Percentiles rank a stretch among this genome's conserved stretches.
phyloP scores from a whole-genome alignment of 2,888 invertebrate genomes.

The Gandaritis pyraliata region DNA sequence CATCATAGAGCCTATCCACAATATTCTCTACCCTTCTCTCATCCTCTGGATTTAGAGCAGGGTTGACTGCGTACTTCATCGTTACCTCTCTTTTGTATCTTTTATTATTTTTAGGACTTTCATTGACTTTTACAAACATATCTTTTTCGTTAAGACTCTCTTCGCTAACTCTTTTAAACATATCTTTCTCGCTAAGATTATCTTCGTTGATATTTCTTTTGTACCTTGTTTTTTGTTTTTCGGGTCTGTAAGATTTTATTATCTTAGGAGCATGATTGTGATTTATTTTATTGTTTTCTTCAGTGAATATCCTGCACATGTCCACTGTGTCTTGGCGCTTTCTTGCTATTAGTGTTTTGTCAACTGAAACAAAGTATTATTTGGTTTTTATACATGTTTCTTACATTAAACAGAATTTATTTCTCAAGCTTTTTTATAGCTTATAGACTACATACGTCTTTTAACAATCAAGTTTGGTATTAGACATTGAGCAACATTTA shows the following conservation, averaged over 20 bases:
- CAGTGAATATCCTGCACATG: slow-evolving; percentile 69
- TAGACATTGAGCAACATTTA: slow-evolving; percentile 51
- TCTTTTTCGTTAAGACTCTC: background rate
- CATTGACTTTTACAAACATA: background rate
- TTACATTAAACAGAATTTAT: background rate
- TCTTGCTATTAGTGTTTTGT: slow-evolving; percentile 62
- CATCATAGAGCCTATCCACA: slow-evolving; percentile 71
- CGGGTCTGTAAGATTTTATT: slow-evolving; percentile 27
- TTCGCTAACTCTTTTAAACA: background rate
- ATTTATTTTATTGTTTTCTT: slow-evolving; percentile 49
- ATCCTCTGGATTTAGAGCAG: slow-evolving; percentile 50
- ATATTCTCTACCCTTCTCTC: slow-evolving; percentile 61
- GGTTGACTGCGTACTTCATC: slow-evolving; percentile 42
- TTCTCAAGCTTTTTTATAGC: background rate
- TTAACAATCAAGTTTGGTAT: slow-evolving; percentile 62
- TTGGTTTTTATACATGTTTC: no score
- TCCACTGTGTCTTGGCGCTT: slow-evolving; percentile 73
- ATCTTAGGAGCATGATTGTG: slow-evolving; percentile 35
- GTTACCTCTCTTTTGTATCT: slow-evolving; percentile 22
- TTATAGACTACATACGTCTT: slow-evolving; percentile 67
- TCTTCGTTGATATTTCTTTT: slow-evolving; percentile 14
- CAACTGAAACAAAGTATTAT: slow-evolving; percentile 50
- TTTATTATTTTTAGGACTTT: background rate
- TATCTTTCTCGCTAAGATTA: background rate
- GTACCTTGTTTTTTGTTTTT: slow-evolving; percentile 2